Evolutionary conservation across 2,113 vertebrate species (phyloP), one percentile per base, ranked within the genome.

Genomic region (Circaetus gallicus): DNA sequence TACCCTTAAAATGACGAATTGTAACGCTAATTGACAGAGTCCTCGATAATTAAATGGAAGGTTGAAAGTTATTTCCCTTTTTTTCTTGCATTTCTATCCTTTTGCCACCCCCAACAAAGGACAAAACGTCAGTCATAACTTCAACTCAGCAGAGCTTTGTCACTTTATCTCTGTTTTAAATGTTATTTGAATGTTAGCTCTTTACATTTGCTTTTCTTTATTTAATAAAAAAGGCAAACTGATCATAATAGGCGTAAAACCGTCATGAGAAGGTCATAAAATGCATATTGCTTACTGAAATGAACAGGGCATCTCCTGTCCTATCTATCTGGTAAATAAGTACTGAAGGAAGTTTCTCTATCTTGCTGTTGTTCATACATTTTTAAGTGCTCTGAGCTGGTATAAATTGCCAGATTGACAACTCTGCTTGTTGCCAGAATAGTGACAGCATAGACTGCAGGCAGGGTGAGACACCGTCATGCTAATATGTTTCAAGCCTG

Each of bases 171-270:
- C 45, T 0, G 4, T 83, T 96, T 86, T 89, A 97, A 97, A 95
- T 92, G 78, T 71, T 97, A 95, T 80, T 83, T 94, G 95, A 96
- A 95, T 87, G 81, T 89, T 96, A 94, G 59, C 22, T 88, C 49
- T 83, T 94, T 83, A 62, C 45, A 45, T 81, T 87, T 74, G 25
- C 59, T 93, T 73, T 94, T 43, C 72, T 90, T 67, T 80, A 61
- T 74, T 94, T 82, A 83, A 83, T 67, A 86, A 82, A 85, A 81
- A 86, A 84, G 59, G 43, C 31, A 84, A 86, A 56, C 55, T 1
- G 4, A 70, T 82, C 66, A 93, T 78, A 87, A 96, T 73, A 92
- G 71, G 34, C 70, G 80, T 78, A 80, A 97, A 95, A 80, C 53
- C 1, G 0, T 89, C 77, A 83, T 20, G 47, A 87, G 85, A 93